These are phyloP conservation scores for Drosophila miranda DNA, from an alignment of 1,140 invertebrate species.

Conservation along the genomic window DNA sequence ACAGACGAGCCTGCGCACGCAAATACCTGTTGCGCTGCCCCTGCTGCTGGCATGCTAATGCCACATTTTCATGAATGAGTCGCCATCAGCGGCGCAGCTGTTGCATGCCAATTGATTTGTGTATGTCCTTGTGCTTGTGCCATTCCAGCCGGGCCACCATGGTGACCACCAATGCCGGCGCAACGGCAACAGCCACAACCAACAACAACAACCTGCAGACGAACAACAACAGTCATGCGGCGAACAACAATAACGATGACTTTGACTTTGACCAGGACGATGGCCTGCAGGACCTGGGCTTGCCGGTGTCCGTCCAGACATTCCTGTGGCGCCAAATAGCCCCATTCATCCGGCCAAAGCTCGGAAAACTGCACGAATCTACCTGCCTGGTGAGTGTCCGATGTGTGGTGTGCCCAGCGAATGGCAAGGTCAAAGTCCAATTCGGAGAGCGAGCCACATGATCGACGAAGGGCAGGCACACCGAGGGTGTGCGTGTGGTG, in stretches of 20 bases:
- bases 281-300: slow-evolving; percentile 87
- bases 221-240: slow-evolving; percentile 78
- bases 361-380: slow-evolving; percentile 97
- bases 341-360: slow-evolving; percentile 95
- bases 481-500: too few relatives aligned
- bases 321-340: slow-evolving; percentile 99
- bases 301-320: slow-evolving; percentile 98
- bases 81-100: slow-evolving; percentile 26
- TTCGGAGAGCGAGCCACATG: slow-evolving; percentile 1
- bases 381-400: slow-evolving; percentile 93
- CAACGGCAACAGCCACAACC: slow-evolving; percentile 40
- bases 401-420: background rate
- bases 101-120: slow-evolving; percentile 47
- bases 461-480: background rate
- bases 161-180: slow-evolving; percentile 72
- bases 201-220: slow-evolving; percentile 71
- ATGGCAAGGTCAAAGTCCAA: background rate
- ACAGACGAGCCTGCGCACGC: slow-evolving; percentile 59
- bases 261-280: slow-evolving; percentile 84
- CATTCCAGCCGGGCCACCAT: slow-evolving; percentile 65
- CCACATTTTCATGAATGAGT: slow-evolving; percentile 56
- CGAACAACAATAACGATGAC: slow-evolving; percentile 81
- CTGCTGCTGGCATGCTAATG: slow-evolving; percentile 27
- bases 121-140: slow-evolving; percentile 23
- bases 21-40: slow-evolving; percentile 69